Base-by-base conservation (phyloP, 2,797 vertebrate genomes). In the Sebastes taczanowskii region DNA sequence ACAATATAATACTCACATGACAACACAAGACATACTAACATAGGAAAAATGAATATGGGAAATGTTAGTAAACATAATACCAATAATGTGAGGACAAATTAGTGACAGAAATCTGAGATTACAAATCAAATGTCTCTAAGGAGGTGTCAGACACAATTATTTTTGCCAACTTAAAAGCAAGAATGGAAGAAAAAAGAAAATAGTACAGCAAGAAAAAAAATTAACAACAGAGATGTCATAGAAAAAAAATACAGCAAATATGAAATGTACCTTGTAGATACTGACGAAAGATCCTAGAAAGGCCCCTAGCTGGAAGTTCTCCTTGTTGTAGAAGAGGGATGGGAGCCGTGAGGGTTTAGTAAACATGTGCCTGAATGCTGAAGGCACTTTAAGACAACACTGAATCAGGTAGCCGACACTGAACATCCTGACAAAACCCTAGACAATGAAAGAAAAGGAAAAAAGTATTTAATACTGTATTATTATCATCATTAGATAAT, bases 351-450 rank as follows among this genome's bases (percentile, higher is more conserved):
- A 99, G 1, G 99, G 99, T 83, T 98, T 96, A 66, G 98, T 97
- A 91, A 99, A 98, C 88, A 97, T 94, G 85, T 98, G 97, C 30
- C 98, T 96, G 90, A 99, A 98, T 0, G 97, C 95, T 79, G 98
- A 98, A 56, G 98, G 98, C 73, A 99, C 96, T 90, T 97, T 97
- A 77, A 99, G 96, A 94, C 98, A 99, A 92, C 98, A 99, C 91
- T 99, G 99, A 92, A 99, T 99, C 94, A 99, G 91, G 91, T 98
- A 99, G 58, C 99, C 99, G 0, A 99, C 94, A 7, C 99, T 99
- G 89, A 99, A 99, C 99, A 99, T 99, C 90, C 98, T 95, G 91
- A 99, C 93, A 87, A 99, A 99, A 68, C 98, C 97, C 99, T 99
- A 87, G 1, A 81, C 56, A 69, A 32, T 8, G 30, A 56, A 61